Evolutionary conservation across 1,140 invertebrate genomes (phyloP), one percentile per base, ranked within the genome.

Genomic region (Leptestheria dahalacensis): DNA sequence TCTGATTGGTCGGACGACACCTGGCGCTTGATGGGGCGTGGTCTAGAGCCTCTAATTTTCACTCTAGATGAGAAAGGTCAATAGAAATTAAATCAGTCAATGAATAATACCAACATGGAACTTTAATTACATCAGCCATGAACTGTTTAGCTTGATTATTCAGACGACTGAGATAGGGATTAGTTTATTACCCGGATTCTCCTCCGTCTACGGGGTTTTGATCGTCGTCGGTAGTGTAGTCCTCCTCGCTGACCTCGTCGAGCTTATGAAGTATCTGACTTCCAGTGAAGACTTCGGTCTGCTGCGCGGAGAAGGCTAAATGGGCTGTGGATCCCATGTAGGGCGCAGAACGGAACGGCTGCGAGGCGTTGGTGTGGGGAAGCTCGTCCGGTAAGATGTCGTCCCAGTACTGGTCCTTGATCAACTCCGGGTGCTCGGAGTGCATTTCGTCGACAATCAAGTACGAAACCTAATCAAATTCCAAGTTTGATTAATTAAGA

Each of bases 361-460:
- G 62, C 2, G 67, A 49, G 10, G 68, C 68, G 24, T 61, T 62
- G 6, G 72, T 73, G 61, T 73, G 73, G 4, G 72, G 72, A 11
- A 73, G 62, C 52, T 72, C 68, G 15, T 65, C 65, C 1, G 69
- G 68, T 23, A 69, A 53, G 11, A 68, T 64, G 53, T 71, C 69
- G 60, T 74, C 72, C 73, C 73, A 75, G 58, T 73, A 74, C 51
- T 65, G 65, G 58, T 75, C 73, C 41, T 70, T 71, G 6, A 72
- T 59, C 18, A 73, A 57, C 55, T 71, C 70, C 20, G 73, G 73
- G 65, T 73, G 69, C 50, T 72, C 70, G 48, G 67, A 57, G 59
- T 74, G 70, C 71, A 74, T 73, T 62, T 74, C 72, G 63, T 75
- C 73, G 15, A 75, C 73, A 50, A 75, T 73, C 24, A 72, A 59